phyloP scores from a whole-genome alignment of 1,140 invertebrate genomes.

The Scaptomyza hsui region DNA sequence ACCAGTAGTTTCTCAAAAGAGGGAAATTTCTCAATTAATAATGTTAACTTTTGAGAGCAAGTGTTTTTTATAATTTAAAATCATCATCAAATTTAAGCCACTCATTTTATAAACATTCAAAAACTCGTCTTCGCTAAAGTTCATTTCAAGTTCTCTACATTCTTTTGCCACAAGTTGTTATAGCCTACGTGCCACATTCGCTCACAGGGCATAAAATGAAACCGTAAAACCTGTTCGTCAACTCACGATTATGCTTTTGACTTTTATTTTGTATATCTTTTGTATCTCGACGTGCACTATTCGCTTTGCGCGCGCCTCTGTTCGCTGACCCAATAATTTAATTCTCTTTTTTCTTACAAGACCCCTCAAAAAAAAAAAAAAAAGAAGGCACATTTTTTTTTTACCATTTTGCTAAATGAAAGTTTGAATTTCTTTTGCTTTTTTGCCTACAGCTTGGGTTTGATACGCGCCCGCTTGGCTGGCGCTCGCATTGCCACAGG shows the following conservation, averaged over 20 bases:
- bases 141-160: not conserved
- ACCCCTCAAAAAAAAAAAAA: constrained; percentile 6
- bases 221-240: constrained; percentile 78
- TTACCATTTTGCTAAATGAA: constrained; percentile 65
- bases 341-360: constrained; percentile 32
- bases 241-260: constrained; percentile 64
- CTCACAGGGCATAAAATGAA: constrained; percentile 33
- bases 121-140: no score
- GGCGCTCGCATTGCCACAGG: constrained; percentile 91
- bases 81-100: no score
- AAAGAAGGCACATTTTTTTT: not conserved
- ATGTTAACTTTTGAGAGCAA: no score
- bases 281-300: constrained; percentile 43
- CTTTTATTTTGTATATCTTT: constrained; percentile 45
- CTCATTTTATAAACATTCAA: no score
- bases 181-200: constrained; percentile 7
- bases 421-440: constrained; percentile 50
- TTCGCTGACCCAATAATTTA: constrained; percentile 73
- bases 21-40: no score
- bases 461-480: constrained; percentile 93
- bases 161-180: not conserved
- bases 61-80: no score
- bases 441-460: constrained; percentile 86
- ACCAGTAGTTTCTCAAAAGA: no score
- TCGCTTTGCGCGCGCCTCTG: constrained; percentile 51